A percentile compares a stretch with the other conserved stretches of the same genome.
These are phyloP conservation scores for Cirrhinus mrigala DNA, from an alignment of 2,797 vertebrate species.

Conservation along the genomic window DNA sequence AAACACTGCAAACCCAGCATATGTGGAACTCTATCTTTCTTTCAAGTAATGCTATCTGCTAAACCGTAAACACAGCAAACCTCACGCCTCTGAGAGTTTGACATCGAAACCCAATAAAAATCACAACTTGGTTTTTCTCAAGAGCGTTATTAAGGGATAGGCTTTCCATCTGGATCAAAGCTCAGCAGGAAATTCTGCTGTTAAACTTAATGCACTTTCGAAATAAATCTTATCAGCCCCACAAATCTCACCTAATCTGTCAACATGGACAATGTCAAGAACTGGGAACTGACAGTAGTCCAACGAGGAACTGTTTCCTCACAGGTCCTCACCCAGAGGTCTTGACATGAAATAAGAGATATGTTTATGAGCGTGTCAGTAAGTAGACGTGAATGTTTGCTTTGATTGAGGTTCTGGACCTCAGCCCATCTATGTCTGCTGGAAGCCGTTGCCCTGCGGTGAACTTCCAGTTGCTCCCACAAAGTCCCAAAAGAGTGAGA, in stretches of 20 bases:
- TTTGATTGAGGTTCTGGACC: slow-evolving; percentile 74
- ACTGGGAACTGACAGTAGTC: slow-evolving; percentile 6
- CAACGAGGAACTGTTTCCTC: slow-evolving; percentile 67
- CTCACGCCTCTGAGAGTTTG: slow-evolving; percentile 34
- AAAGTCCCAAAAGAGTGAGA: slow-evolving; percentile 57
- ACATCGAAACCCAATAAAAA: slow-evolving; percentile 51
- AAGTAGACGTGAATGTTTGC: slow-evolving; percentile 75
- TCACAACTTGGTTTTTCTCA: slow-evolving; percentile 49
- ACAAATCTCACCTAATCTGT: slow-evolving; percentile 45
- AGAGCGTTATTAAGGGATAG: slow-evolving; percentile 55
- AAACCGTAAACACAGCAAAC: slow-evolving; percentile 33
- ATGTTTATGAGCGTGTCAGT: slow-evolving; percentile 74
- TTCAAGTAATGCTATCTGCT: slow-evolving; percentile 23
- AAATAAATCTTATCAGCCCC: slow-evolving; percentile 53
- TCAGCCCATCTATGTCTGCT: slow-evolving; percentile 73
- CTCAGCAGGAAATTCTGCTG: slow-evolving; percentile 35
- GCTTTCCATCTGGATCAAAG: slow-evolving; percentile 60
- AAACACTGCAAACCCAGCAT: background rate
- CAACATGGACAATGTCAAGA: slow-evolving; percentile 19
- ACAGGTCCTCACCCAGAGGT: slow-evolving; percentile 64
- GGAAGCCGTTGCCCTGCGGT: slow-evolving; percentile 56
- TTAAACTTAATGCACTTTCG: slow-evolving; percentile 39
- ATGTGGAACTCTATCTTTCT: slow-evolving; percentile 43
- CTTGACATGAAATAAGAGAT: slow-evolving; percentile 70
- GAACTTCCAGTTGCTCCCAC: slow-evolving; percentile 57